Base-by-base conservation (phyloP, 2,888 invertebrate species). In the Rapana venosa region DNA sequence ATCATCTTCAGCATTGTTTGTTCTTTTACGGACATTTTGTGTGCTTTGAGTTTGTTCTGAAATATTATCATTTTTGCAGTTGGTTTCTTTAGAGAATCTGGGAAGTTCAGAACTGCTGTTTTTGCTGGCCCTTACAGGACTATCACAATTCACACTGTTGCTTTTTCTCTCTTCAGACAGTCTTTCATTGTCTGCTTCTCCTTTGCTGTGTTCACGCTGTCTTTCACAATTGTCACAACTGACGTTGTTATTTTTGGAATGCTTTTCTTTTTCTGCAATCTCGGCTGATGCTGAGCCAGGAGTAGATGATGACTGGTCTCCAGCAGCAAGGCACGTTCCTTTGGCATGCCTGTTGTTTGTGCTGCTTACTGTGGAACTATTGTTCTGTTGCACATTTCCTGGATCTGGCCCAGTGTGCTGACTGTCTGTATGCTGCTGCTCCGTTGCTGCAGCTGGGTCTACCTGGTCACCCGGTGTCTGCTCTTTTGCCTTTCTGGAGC, bases 401-500 rank as follows among this genome's bases (percentile, higher is more conserved):
- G 74, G n/a, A 74, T 26, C 74, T 1, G 74, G 13, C 2, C 6
- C 61, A 61, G 61, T 13, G 1, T 1, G 22, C 1, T 2, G 26
- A 11, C 2, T 74, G 74, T n/a, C 35, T 15, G 32, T 8, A 15
- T 35, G 32, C 22, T 4, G 35, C 32, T 61, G 22, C 79, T 20
- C 22, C n/a, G 83, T 8, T 83, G 56, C 15, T 26, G 26, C 47
- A 47, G 47, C 47, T 47, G 47, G 47, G 4, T 47, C 47, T 8
- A 47, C 47, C 47, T 47, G 47, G 47, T 47, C 6, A 6, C 26
- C 13, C 30, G 35, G 84, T 74, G 22, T 87, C 79, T 83, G 32
- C 36, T 56, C 58, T 74, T 32, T 32, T n/a, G 85, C 35, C 70
- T 87, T 77, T 32, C 20, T 88, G 30, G 86, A 56, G 36, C 90